A percentile compares a stretch with the other conserved stretches of the same genome.
Conservation (phyloP, 37 sponge, comb jelly and placozoan genomes). For the Theonella swinhoei region DNA sequence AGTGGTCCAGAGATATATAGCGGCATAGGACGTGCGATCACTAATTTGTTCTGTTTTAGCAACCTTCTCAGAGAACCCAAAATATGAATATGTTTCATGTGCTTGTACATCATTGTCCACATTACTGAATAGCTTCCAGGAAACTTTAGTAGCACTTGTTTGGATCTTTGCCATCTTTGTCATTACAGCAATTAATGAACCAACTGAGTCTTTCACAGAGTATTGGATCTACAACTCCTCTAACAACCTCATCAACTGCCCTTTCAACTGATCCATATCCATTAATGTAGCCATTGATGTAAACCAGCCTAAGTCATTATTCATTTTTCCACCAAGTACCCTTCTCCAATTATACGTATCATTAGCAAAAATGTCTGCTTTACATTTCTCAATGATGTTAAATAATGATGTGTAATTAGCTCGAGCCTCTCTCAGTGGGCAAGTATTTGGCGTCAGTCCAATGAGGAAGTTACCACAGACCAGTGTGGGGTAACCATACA, state of each 20-base stretch:
- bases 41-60: background rate
- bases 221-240: background rate
- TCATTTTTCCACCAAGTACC: conserved; percentile 43
- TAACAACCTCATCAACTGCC: conserved; percentile 12
- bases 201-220: conserved; percentile 2
- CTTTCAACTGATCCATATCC: background rate
- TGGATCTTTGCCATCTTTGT: background rate
- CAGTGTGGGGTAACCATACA: conserved; percentile 36
- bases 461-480: conserved; percentile 52
- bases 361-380: background rate
- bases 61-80: conserved; percentile 50
- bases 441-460: conserved; percentile 8
- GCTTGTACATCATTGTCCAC: background rate
- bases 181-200: background rate
- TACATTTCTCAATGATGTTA: background rate
- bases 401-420: conserved; percentile 14
- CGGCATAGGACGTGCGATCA: conserved; percentile 6
- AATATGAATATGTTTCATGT: background rate
- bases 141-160: conserved; percentile 24
- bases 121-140: conserved; percentile 18
- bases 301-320: conserved; percentile 38
- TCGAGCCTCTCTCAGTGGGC: background rate
- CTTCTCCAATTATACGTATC: background rate
- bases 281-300: conserved; percentile 43
- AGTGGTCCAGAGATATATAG: conserved; percentile 17